Conservation (phyloP, 2,113 vertebrate species). For the Aspiorhynchus laticeps region DNA sequence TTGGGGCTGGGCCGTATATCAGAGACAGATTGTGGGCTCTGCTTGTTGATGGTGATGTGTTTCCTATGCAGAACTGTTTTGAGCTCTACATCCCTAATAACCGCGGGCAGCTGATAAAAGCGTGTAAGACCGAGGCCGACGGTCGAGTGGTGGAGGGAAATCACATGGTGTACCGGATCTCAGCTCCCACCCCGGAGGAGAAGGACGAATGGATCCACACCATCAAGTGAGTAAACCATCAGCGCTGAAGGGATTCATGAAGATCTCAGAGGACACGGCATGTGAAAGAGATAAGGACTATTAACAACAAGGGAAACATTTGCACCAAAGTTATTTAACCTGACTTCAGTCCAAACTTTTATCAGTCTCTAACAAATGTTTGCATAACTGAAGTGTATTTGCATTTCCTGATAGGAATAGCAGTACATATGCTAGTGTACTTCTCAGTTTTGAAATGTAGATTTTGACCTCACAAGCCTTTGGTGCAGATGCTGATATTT, state of each 20-base stretch:
- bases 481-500: background rate
- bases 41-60: background rate
- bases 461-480: background rate
- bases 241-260: too few relatives aligned
- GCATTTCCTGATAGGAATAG: background rate
- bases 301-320: background rate
- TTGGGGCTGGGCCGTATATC: background rate
- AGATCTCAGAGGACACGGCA: background rate
- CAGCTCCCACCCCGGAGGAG: slow-evolving; percentile 90
- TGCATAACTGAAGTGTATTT: slow-evolving; percentile 10
- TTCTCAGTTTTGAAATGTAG: background rate
- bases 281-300: background rate
- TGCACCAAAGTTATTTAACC: background rate
- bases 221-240: slow-evolving; percentile 79
- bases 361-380: background rate
- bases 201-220: slow-evolving; percentile 95
- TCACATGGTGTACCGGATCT: slow-evolving; percentile 92
- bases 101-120: slow-evolving; percentile 91
- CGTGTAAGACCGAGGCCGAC: slow-evolving; percentile 91
- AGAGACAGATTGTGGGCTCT: background rate
- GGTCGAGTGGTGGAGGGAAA: slow-evolving; percentile 92
- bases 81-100: slow-evolving; percentile 94
- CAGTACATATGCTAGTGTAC: background rate
- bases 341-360: background rate
- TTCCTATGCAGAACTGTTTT: slow-evolving; percentile 84